Percentiles rank a stretch among this genome's conserved stretches.
These are phyloP conservation scores for Amiota mariae DNA, from an alignment of 2,888 invertebrate species.

Conservation along the genomic window DNA sequence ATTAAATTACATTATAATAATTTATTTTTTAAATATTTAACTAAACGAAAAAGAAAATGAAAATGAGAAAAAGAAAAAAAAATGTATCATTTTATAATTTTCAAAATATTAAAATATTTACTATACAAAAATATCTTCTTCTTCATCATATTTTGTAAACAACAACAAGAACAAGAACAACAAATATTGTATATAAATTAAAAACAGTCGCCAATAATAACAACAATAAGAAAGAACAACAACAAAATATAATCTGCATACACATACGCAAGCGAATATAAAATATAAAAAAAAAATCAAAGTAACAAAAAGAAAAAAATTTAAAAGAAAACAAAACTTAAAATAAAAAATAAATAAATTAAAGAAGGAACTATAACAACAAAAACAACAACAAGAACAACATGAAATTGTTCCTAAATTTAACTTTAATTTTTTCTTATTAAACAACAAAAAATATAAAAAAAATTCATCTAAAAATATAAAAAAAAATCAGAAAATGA, in stretches of 20 bases:
- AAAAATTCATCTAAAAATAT: too few species aligned
- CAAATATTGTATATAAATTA: not conserved
- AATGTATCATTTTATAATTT: too few species aligned
- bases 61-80: not conserved
- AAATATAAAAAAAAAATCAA: not conserved
- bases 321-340: slow-evolving; percentile 1
- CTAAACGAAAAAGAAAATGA: not conserved
- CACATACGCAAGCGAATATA: slow-evolving; percentile 4
- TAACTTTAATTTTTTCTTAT: too few species aligned
- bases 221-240: not conserved
- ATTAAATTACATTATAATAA: slow-evolving; percentile 5
- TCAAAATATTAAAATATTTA: too few species aligned
- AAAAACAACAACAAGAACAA: not conserved
- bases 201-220: slow-evolving; percentile 9
- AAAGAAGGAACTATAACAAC: too few species aligned
- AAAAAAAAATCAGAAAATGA: too few species aligned
- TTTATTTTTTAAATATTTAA: not conserved
- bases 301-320: not conserved
- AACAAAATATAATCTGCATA: slow-evolving; percentile 22
- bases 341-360: not conserved
- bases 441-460: too few species aligned
- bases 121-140: not conserved
- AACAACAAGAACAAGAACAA: not conserved
- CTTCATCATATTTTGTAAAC: not conserved
- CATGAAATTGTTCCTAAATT: slow-evolving; percentile 11